Base-by-base conservation (phyloP, 2,797 vertebrate species). In the Chaunax sp. region DNA sequence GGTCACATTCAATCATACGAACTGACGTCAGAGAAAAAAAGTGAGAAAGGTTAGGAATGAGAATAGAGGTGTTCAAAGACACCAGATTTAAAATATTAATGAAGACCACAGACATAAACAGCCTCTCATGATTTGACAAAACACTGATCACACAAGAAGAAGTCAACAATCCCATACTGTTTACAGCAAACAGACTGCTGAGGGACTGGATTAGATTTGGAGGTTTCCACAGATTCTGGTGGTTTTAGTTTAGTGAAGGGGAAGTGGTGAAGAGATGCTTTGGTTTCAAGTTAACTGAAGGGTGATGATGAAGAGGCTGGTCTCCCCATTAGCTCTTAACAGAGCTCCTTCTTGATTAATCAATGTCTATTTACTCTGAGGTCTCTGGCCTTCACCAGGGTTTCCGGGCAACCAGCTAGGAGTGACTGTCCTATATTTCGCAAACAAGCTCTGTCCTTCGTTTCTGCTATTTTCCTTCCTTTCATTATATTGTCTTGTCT, bases 341-440 rank as follows among this genome's bases (percentile, higher is more conserved):
- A 68, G 67, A 81, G 74, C 69, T 74, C 50, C 75, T 51, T 72
- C 49, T 47, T 80, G 65, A 89, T 90, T 79, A 85, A 84, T 90
- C 75, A 79, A 58, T 83, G 69, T 80, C 77, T 73, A 50, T 81
- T 86, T 77, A 83, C 72, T 74, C 62, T 13, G 51, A 79, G 38
- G 23, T 51, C 53, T 45, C 56, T 26, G 25, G 67, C 58, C 50
- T 78, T 69, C n/a, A 28, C 69, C 56, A 70, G 58, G 67, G 86
- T 87, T 86, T 83, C 80, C 37, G 22, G 67, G 73, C 72, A 88
- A 83, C 68, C 61, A 45, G 23, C 13, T 6, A 46, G 30, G 53
- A 75, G 23, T 9, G 18, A 28, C 35, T 56, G 41, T 55, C 38
- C 19, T 18, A 1, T 55, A 8, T 50, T 35, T 50, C 30, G 41